phyloP scores from a whole-genome alignment of 2,113 vertebrate genomes.

The Pelmatolapia mariae region DNA sequence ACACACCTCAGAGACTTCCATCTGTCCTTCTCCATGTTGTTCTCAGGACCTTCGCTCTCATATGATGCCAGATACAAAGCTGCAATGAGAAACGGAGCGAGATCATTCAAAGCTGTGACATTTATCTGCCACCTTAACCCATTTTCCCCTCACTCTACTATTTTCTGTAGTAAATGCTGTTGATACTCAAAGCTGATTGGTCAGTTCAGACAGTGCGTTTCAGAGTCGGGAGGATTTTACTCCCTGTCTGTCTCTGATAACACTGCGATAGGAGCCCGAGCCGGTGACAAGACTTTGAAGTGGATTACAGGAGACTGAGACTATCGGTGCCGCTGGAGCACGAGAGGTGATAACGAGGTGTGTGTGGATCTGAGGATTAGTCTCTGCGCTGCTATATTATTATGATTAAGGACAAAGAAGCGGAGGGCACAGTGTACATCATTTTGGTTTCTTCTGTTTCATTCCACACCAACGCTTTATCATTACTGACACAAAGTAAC shows the following conservation, averaged over 20 bases:
- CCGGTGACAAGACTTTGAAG: background rate
- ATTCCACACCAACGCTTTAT: background rate
- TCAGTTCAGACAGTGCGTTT: background rate
- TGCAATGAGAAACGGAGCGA: conserved; percentile 43
- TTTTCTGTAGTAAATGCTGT: background rate
- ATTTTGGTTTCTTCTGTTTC: background rate
- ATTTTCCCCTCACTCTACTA: background rate
- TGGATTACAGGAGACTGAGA: background rate
- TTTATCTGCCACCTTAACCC: background rate
- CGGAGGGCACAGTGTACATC: rapidly evolving
- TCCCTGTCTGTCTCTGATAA: background rate
- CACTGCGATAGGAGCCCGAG: background rate
- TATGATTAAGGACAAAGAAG: background rate
- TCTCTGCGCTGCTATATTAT: background rate
- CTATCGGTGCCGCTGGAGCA: background rate
- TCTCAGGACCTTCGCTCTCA: conserved; percentile 92
- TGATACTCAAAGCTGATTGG: background rate
- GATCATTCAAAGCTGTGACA: background rate
- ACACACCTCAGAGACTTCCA: conserved; percentile 94
- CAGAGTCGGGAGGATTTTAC: background rate
- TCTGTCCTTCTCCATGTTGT: conserved; percentile 91
- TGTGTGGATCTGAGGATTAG: background rate
- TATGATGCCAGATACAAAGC: conserved; percentile 92
- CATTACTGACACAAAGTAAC: background rate
- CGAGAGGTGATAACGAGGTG: background rate